Evolutionary conservation across 2,888 invertebrate species (phyloP).

Genomic region (Cephus pygmeus): DNA sequence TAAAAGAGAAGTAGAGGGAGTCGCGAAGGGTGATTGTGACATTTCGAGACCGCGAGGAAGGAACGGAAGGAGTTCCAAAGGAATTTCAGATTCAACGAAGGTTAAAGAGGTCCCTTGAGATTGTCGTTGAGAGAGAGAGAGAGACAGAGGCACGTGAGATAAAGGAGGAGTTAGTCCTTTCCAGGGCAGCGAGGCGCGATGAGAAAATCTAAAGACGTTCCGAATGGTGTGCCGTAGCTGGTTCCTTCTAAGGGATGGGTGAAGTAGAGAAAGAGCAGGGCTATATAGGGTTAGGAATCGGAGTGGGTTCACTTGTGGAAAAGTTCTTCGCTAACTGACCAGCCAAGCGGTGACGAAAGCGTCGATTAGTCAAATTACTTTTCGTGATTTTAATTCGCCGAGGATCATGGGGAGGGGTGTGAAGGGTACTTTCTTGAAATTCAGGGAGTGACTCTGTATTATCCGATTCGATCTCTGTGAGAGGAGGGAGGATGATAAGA

Average conservation of each 20-base stretch:
- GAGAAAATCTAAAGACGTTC: slow-evolving; percentile 31
- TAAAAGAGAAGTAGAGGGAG: background rate
- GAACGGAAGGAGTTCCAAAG: slow-evolving; percentile 6
- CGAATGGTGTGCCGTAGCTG: background rate
- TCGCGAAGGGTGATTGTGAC: slow-evolving; percentile 7
- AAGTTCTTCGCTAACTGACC: slow-evolving; percentile 21
- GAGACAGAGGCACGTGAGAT: slow-evolving; percentile 1
- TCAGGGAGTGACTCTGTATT: background rate
- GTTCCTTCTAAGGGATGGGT: background rate
- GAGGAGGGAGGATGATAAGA: slow-evolving; percentile 9
- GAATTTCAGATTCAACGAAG: slow-evolving; percentile 6
- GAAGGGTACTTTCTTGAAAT: background rate
- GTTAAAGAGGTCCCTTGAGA: slow-evolving; percentile 27
- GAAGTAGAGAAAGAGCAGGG: background rate
- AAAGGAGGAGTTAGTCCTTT: slow-evolving; percentile 16
- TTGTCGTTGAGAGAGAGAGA: slow-evolving; percentile 23
- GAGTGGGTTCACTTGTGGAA: slow-evolving; percentile 6
- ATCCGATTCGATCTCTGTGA: background rate
- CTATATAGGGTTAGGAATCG: background rate
- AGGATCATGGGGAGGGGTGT: slow-evolving; percentile 13
- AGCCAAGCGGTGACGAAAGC: slow-evolving; percentile 14
- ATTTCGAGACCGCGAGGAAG: background rate
- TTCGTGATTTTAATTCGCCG: slow-evolving; percentile 33
- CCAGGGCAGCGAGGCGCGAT: slow-evolving; percentile 28
- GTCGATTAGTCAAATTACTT: slow-evolving; percentile 45